Evolutionary conservation across 2,888 invertebrate genomes (phyloP).

Genomic region (Apoderus coryli): DNA sequence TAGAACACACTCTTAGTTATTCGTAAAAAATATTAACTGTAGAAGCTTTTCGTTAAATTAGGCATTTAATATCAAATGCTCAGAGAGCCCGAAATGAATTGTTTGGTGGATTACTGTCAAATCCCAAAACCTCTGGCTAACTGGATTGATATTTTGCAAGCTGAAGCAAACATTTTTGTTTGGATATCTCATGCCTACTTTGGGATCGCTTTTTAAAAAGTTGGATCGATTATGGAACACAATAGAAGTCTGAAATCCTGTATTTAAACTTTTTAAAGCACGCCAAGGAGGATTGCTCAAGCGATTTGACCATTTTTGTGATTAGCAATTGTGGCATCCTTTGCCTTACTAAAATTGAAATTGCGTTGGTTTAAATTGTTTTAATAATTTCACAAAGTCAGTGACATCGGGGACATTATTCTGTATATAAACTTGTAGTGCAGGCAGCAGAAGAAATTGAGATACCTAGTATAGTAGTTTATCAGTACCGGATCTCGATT

Average conservation of each 20-base stretch:
- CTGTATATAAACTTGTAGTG: too few relatives aligned
- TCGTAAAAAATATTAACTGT: slow-evolving; percentile 11
- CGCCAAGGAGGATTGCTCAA: slow-evolving; percentile 1
- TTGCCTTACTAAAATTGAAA: slow-evolving; percentile 1
- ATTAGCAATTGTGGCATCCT: slow-evolving; percentile 1
- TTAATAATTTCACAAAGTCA: too few relatives aligned
- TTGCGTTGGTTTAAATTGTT: not conserved
- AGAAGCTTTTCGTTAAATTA: slow-evolving; percentile 6
- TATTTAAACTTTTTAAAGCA: not conserved
- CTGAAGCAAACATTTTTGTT: slow-evolving; percentile 12
- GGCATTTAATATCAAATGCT: slow-evolving; percentile 6
- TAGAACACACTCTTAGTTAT: slow-evolving; percentile 14
- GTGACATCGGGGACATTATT: slow-evolving; percentile 2
- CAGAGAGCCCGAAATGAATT: slow-evolving; percentile 9
- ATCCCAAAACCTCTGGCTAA: slow-evolving; percentile 12
- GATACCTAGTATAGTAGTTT: too few relatives aligned
- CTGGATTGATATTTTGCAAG: too few relatives aligned
- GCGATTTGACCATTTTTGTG: not conserved
- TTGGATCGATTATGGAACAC: slow-evolving; percentile 1
- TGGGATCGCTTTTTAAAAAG: slow-evolving; percentile 3
- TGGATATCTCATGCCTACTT: slow-evolving; percentile 8
- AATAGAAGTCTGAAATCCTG: slow-evolving; percentile 2
- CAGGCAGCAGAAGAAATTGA: too few relatives aligned
- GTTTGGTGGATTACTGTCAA: slow-evolving; percentile 11
- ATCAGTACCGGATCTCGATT: too few relatives aligned